Base-by-base conservation (phyloP, 2,797 vertebrate genomes). In the Molossus alvarezi region DNA sequence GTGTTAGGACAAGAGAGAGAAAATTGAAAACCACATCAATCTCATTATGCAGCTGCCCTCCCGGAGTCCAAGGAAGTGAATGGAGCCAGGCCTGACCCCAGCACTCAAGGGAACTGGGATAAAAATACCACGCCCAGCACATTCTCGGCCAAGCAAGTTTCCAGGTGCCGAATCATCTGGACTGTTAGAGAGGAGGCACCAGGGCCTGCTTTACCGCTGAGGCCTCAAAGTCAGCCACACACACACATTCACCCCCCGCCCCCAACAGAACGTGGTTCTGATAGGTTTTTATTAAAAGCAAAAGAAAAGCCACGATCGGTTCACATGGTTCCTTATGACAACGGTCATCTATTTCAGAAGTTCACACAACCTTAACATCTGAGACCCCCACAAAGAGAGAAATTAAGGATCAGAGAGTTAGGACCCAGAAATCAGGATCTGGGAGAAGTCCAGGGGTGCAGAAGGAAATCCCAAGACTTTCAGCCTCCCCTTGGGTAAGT, bases 1-100 rank as follows among this genome's bases (percentile, higher is more conserved):
- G 97, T 62, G 92, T 55, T 53, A 96, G 72, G 21, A 96, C 80
- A 73, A 98, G 92, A 98, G 90, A 85, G 1, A 95, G 57, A 95
- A 67, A 91, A 58, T 96, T 96, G 87, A 86, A 94, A 91, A 94
- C 55, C 91, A 83, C 41, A 18, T 84, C 55, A 25, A 51, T 55
- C 4, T 7, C 1, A 64, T 53, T 5, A 13, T 4, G 9, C 0
- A 3, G 53, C 64, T 65, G 57, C 45, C 94, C 75, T 94, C 60
- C 82, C 82, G 51, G 88, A 73, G 48, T n/a, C 55, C 48, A 91
- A 2, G 0, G 29, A 67, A 5, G 51, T 8, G 48, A 91, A 33
- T 9, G 37, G 55, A 83, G 79, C 27, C 85, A 58, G 58, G 51
- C 81, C 2, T n/a, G 21, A 27, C 29, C 29, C 79, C 48, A 20